Conservation (phyloP, 2,113 vertebrate species). For the Motacilla alba region DNA sequence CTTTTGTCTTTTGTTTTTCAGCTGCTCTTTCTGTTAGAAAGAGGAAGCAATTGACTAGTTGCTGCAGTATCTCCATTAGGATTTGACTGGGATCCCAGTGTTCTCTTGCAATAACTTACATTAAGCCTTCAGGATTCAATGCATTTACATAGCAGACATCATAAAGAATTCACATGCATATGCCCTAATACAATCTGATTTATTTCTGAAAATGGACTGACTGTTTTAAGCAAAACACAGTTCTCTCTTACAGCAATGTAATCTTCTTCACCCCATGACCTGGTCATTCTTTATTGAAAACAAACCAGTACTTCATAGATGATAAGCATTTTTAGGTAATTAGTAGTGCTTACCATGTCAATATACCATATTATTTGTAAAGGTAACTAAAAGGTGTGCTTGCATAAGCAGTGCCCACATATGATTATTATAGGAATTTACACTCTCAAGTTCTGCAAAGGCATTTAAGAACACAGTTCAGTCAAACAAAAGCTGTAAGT, state of each 20-base stretch:
- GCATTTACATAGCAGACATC: not conserved
- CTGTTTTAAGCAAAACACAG: not conserved
- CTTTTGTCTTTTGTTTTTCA: not conserved
- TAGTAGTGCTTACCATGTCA: not conserved
- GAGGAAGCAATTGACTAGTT: not conserved
- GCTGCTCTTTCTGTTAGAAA: not conserved
- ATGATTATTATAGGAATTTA: not conserved
- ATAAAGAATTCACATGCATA: not conserved
- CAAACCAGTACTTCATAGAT: not conserved
- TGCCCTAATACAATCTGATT: not conserved
- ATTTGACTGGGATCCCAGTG: not conserved
- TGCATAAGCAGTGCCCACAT: not conserved
- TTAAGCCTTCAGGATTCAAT: not conserved
- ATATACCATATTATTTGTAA: slow-evolving; percentile 2
- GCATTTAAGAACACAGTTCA: not conserved
- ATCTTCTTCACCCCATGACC: not conserved
- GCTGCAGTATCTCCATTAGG: not conserved
- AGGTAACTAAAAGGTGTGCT: not conserved
- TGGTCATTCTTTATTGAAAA: slow-evolving; percentile 8
- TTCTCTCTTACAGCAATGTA: not conserved
- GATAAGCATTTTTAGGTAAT: not conserved
- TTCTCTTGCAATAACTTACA: not conserved
- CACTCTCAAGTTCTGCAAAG: not conserved
- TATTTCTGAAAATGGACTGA: not conserved
- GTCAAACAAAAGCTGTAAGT: not conserved